Conservation (phyloP, 2,113 vertebrate genomes). For the Mesitornis unicolor region DNA sequence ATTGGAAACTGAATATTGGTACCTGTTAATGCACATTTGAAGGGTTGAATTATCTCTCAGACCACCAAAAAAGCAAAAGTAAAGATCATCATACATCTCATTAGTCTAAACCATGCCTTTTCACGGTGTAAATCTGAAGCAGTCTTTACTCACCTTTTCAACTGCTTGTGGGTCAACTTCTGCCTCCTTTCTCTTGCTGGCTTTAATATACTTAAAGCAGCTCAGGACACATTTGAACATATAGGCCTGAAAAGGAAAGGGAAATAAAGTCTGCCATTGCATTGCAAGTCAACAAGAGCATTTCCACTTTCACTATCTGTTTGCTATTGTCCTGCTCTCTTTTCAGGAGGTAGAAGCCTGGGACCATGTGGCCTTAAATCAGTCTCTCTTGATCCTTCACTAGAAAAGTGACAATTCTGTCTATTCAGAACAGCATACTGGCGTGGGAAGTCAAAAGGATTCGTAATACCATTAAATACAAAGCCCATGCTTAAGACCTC, state of each 20-base stretch:
- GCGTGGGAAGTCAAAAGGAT: neutral
- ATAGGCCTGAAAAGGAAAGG: slow-evolving; percentile 58
- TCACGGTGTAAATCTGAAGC: neutral
- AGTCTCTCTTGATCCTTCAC: neutral
- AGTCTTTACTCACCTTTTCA: slow-evolving; percentile 56
- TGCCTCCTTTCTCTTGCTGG: neutral
- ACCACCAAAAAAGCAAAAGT: neutral
- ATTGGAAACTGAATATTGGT: neutral
- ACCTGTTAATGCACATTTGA: neutral
- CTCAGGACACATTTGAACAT: slow-evolving; percentile 76
- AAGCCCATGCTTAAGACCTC: neutral
- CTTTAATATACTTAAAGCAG: slow-evolving; percentile 66
- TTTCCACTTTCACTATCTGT: neutral
- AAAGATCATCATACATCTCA: neutral
- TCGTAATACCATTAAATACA: neutral
- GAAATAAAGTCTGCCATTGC: neutral
- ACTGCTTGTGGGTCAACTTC: neutral
- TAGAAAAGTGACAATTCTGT: neutral
- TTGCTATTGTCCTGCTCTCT: neutral
- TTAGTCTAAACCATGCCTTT: neutral
- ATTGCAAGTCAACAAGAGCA: neutral
- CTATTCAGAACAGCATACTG: neutral
- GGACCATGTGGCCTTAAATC: neutral
- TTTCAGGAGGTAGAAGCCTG: neutral
- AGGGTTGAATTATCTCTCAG: neutral